A percentile compares a stretch with the other conserved stretches of the same genome.
Evolutionary conservation across 2,888 invertebrate species (phyloP).

Genomic region (Sphaeridia pumilis): DNA sequence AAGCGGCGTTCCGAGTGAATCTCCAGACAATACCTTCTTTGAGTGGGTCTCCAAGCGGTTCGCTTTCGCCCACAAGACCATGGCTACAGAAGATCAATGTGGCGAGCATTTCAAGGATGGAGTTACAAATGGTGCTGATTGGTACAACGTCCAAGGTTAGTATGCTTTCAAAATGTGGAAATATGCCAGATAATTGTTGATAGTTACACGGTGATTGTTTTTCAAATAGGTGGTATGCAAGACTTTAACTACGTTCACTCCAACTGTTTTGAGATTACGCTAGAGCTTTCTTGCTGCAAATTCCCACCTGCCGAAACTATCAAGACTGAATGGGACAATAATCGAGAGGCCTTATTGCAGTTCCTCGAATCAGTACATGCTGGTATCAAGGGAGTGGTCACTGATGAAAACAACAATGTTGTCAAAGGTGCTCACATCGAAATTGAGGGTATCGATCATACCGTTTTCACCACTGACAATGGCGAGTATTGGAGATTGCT

Average conservation of each 20-base stretch:
- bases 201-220: conserved; percentile 28
- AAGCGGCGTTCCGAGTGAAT: conserved; percentile 54
- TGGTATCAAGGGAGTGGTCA: conserved; percentile 56
- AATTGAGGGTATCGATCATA: conserved; percentile 66
- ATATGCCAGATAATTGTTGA: not conserved
- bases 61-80: conserved; percentile 58
- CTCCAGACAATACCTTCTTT: conserved; percentile 75
- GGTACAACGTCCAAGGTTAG: conserved; percentile 71
- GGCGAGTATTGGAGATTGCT: conserved; percentile 95
- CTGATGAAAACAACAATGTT: conserved; percentile 51
- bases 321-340: conserved; percentile 67
- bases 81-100: conserved; percentile 60
- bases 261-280: conserved; percentile 92
- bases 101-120: conserved; percentile 63
- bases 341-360: conserved; percentile 69
- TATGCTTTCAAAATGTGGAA: not conserved
- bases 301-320: conserved; percentile 64
- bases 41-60: conserved; percentile 63
- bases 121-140: conserved; percentile 81
- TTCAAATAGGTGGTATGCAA: conserved; percentile 89
- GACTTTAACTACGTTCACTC: conserved; percentile 94
- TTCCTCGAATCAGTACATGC: conserved; percentile 72
- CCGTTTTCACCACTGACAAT: conserved; percentile 59
- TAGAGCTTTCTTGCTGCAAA: conserved; percentile 94
- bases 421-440: conserved; percentile 60